These are phyloP conservation scores for Allolobophora icterica DNA, from an alignment of 2,888 invertebrate genomes.

Conservation along the genomic window DNA sequence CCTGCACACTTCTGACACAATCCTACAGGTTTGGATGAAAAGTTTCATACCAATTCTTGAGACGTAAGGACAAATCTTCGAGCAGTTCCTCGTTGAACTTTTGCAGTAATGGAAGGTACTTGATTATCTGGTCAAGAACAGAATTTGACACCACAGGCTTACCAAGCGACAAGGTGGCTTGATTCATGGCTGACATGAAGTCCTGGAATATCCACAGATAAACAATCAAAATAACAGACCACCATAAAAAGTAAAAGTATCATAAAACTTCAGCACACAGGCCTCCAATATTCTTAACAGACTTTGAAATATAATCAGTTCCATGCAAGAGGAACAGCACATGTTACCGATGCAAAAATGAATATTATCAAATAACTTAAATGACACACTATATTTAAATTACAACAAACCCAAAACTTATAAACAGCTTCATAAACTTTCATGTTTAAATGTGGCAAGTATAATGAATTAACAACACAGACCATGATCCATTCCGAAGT, in stretches of 20 bases:
- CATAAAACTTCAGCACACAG: not conserved
- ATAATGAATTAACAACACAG: not conserved
- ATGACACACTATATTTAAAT: too few relatives aligned
- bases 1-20: not conserved
- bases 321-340: too few relatives aligned
- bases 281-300: too few relatives aligned
- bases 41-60: constrained; percentile 67
- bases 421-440: too few relatives aligned
- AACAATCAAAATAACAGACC: not conserved
- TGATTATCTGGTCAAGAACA: constrained; percentile 68
- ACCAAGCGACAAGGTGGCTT: constrained; percentile 55
- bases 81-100: constrained; percentile 69
- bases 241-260: not conserved
- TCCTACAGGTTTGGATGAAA: not conserved
- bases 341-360: too few relatives aligned
- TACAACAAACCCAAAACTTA: too few relatives aligned
- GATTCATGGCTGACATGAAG: constrained; percentile 40
- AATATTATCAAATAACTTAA: too few relatives aligned
- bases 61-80: constrained; percentile 67
- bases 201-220: constrained; percentile 39
- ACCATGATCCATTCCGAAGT: not conserved
- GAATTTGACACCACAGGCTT: constrained; percentile 65
- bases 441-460: not conserved
- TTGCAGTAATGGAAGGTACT: constrained; percentile 69
- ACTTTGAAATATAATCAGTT: too few relatives aligned